Percentiles rank a stretch among this genome's conserved stretches.
phyloP scores from a whole-genome alignment of 2,888 invertebrate species.

The Epinotia demarniana region DNA sequence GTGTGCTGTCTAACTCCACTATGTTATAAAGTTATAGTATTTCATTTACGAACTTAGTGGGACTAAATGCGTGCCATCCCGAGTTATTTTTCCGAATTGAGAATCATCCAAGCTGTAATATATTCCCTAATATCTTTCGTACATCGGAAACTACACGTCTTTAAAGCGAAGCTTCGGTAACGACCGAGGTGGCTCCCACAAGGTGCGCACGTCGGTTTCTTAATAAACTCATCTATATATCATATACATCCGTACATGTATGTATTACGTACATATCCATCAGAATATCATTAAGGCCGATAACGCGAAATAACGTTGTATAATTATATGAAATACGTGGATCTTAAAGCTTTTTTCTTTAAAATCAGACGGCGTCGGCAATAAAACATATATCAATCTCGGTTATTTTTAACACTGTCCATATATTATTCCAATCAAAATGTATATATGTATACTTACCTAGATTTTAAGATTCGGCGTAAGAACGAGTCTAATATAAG shows the following conservation, averaged over 20 bases:
- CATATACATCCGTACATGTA: neutral
- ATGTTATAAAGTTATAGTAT: no score
- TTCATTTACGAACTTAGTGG: no score
- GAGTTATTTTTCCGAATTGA: no score
- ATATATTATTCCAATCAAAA: neutral
- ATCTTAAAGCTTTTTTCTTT: neutral
- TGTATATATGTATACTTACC: neutral
- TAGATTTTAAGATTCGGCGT: neutral
- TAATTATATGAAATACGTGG: neutral
- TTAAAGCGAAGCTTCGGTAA: neutral
- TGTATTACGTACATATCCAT: conserved; percentile 14
- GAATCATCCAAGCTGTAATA: no score
- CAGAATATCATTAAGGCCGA: conserved; percentile 31
- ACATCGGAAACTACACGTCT: no score
- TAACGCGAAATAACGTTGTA: conserved; percentile 1
- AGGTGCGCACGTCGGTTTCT: neutral
- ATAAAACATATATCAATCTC: conserved; percentile 6
- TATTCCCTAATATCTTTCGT: no score
- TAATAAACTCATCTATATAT: conserved; percentile 4
- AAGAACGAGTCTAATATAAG: neutral
- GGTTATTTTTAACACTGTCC: neutral
- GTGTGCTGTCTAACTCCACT: no score
- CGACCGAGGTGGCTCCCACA: neutral
- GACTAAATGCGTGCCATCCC: no score
- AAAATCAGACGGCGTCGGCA: neutral